These are phyloP conservation scores for Cyprinodon diabolis DNA, from an alignment of 2,797 vertebrate genomes.

Conservation along the genomic window DNA sequence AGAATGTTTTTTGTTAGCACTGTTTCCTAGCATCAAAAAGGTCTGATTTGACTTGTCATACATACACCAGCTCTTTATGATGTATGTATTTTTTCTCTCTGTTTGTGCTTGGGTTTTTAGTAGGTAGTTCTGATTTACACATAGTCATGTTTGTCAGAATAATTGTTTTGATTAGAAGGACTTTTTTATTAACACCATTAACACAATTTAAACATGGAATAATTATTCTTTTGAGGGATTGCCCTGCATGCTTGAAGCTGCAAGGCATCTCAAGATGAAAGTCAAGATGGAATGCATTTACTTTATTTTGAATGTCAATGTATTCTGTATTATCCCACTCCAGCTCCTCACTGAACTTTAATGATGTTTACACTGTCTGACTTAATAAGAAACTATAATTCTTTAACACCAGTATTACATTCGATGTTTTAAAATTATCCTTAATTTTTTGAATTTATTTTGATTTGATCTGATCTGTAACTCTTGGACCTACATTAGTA, in stretches of 20 bases:
- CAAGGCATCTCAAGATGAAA: neutral
- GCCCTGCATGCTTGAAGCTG: no score
- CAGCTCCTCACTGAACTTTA: conserved; percentile 7
- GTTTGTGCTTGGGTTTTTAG: neutral
- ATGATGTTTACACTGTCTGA: conserved; percentile 10
- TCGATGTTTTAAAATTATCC: conserved; percentile 4
- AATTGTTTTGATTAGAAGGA: neutral
- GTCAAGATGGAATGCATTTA: neutral
- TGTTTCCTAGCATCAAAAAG: neutral
- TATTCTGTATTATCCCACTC: neutral
- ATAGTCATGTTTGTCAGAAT: neutral
- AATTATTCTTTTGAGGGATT: no score
- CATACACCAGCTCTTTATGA: neutral
- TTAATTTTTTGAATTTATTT: neutral
- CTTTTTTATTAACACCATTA: neutral
- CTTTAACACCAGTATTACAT: neutral
- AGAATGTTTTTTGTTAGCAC: neutral
- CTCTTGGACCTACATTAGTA: neutral
- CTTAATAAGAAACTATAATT: neutral
- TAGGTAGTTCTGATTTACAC: neutral
- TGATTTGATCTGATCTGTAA: conserved; percentile 11
- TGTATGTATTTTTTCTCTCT: neutral
- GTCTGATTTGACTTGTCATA: neutral
- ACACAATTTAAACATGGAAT: neutral
- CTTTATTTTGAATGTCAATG: neutral